Base-by-base conservation (phyloP, 2,888 invertebrate genomes). In the Stenodera caucasica region DNA sequence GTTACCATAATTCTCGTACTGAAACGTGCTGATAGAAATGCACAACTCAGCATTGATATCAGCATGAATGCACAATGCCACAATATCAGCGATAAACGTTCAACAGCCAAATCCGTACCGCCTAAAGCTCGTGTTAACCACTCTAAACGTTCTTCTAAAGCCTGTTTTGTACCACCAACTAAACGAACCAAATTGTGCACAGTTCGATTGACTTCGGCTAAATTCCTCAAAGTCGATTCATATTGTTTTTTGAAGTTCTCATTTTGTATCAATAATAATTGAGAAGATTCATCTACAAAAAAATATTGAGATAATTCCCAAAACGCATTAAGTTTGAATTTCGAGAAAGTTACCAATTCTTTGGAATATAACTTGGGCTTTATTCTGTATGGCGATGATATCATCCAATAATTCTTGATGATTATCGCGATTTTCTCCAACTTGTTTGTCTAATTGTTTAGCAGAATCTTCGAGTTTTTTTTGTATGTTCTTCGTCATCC, bases 391-490 rank as follows among this genome's bases (percentile, higher is more conserved):
- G 21, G 75, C 73, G 14, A 81, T 76, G 49, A 88, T 77, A 75
- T 87, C 86, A 4, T 81, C 71, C 12, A 86, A 72, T 23, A 88
- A 73, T 68, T 84, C 82, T 40, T 81, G 72, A 70, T 87, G 86
- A 72, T 84, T 84, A 15, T 79, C 69, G 63, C 80, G 77, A 55
- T 82, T 83, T 59, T 82, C 82, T 12, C 72, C 68, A 12, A 82
- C 80, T 70, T 87, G 85, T 30, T 78, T 68, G 52, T 81, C 73
- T 7, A 88, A 70, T 67, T 84, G 81, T 53, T 77, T 66, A 40
- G 81, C 79, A 0, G 86, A 84, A 55, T 78, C 77, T 72, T 85
- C 85, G 80, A 88, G 74, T 77, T 84, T 85, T 7, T 73, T 69
- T 70, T 81, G 84, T 40, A 88, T 82, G 58, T 82, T 81, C 65